These are phyloP conservation scores for Pipistrellus pipistrellus DNA, from an alignment of 2,797 vertebrate genomes.

Conservation along the genomic window DNA sequence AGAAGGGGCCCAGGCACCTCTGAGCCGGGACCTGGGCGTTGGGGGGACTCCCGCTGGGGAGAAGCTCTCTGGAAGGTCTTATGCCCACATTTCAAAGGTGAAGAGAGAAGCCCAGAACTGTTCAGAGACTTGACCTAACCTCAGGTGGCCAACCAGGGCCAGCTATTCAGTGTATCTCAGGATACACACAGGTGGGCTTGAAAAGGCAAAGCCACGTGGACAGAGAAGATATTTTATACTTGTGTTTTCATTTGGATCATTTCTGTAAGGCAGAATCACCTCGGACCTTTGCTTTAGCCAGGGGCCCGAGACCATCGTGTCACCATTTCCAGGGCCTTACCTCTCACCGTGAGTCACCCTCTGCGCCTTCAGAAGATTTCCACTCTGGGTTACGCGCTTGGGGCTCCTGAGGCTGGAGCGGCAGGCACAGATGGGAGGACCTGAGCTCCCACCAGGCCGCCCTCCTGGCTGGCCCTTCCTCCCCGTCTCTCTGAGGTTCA, in stretches of 20 bases:
- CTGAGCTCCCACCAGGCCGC: neutral
- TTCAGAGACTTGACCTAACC: neutral
- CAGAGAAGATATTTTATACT: neutral
- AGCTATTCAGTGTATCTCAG: neutral
- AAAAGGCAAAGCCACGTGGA: neutral
- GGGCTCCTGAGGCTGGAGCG: neutral
- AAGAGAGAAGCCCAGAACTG: neutral
- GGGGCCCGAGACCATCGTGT: rapidly evolving
- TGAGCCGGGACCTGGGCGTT: rapidly evolving
- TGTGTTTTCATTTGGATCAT: neutral
- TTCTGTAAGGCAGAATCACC: neutral
- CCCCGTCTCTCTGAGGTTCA: neutral
- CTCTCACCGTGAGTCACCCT: rapidly evolving
- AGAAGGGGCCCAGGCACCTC: neutral
- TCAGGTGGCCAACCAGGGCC: neutral
- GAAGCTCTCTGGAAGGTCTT: neutral
- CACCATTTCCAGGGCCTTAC: neutral
- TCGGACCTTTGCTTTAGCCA: neutral
- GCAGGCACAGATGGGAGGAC: neutral
- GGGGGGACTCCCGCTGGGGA: too few species aligned
- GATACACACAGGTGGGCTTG: neutral
- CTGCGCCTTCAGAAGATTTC: neutral
- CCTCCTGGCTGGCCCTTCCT: neutral
- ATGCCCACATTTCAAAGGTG: neutral
- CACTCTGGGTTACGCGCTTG: rapidly evolving